phyloP scores from a whole-genome alignment of 2,797 vertebrate genomes.

The Gobionotothen gibberifrons region DNA sequence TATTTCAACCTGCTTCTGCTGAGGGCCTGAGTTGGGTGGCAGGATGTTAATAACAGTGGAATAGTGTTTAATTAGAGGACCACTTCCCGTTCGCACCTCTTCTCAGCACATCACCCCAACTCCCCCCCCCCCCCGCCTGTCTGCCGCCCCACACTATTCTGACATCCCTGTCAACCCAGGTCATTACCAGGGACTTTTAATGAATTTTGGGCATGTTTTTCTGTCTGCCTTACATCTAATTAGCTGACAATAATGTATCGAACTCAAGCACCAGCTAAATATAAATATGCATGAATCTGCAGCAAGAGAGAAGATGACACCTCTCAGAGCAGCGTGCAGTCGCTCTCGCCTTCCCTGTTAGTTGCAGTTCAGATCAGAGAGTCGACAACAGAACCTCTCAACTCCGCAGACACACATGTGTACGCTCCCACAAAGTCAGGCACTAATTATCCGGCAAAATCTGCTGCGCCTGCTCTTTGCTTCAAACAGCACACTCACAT shows the following conservation, averaged over 20 bases:
- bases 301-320: slow-evolving; percentile 87
- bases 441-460: slow-evolving; percentile 81
- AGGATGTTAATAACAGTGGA: slow-evolving; percentile 98
- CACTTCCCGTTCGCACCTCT: slow-evolving; percentile 93
- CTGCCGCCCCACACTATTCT: slow-evolving; percentile 91
- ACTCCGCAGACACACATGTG: slow-evolving; percentile 65
- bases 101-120: slow-evolving; percentile 66
- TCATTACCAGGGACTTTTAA: slow-evolving; percentile 96
- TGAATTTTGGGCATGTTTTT: slow-evolving; percentile 96
- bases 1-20: slow-evolving; percentile 89
- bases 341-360: slow-evolving; percentile 74
- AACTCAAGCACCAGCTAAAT: slow-evolving; percentile 93
- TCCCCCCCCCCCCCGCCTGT: slow-evolving; percentile 83
- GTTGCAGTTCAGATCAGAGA: slow-evolving; percentile 84
- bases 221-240: slow-evolving; percentile 97
- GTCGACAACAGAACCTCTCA: slow-evolving; percentile 78
- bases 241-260: slow-evolving; percentile 99
- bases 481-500: slow-evolving; percentile 70
- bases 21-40: slow-evolving; percentile 89
- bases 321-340: slow-evolving; percentile 83
- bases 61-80: slow-evolving; percentile 99
- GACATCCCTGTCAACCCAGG: slow-evolving; percentile 98
- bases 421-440: slow-evolving; percentile 64
- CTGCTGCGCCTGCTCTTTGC: slow-evolving; percentile 65
- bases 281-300: slow-evolving; percentile 99